Evolutionary conservation across 2,888 invertebrate genomes (phyloP).

Genomic region (Cremastinae sp.): DNA sequence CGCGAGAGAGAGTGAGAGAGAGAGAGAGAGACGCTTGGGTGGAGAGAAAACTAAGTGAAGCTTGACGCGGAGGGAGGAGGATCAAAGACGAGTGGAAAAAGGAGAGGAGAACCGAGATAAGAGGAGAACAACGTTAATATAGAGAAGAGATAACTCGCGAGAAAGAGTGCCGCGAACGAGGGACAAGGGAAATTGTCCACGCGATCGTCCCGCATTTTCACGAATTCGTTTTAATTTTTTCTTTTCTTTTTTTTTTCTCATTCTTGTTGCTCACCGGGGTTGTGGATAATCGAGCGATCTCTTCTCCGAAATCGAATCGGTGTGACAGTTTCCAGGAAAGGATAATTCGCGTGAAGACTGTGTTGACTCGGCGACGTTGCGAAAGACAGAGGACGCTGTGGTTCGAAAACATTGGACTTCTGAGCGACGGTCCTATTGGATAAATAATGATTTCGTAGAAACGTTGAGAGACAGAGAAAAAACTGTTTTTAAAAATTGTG

Average conservation of each 20-base stretch:
- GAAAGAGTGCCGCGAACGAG: slow-evolving; percentile 36
- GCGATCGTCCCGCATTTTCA: slow-evolving; percentile 38
- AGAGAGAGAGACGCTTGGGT: slow-evolving; percentile 24
- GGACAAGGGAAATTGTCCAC: slow-evolving; percentile 40
- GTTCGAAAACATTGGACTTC: too few species aligned
- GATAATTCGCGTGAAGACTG: too few species aligned
- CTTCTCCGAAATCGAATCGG: too few species aligned
- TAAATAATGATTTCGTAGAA: too few species aligned
- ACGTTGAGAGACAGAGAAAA: too few species aligned
- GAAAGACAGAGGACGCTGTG: too few species aligned
- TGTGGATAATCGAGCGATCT: too few species aligned
- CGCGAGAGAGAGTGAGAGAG: slow-evolving; percentile 37
- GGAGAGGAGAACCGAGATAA: slow-evolving; percentile 40
- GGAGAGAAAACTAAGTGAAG: slow-evolving; percentile 27
- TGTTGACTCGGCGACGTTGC: too few species aligned
- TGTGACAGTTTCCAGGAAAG: too few species aligned
- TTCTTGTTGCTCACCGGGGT: too few species aligned
- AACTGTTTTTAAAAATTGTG: too few species aligned
- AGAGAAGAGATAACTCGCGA: slow-evolving; percentile 50
- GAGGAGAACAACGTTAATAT: slow-evolving; percentile 46
- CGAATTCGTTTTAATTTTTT: slow-evolving; percentile 4
- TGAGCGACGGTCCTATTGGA: too few species aligned
- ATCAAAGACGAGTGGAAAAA: slow-evolving; percentile 26
- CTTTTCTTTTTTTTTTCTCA: background rate
- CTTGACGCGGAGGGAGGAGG: slow-evolving; percentile 18